phyloP scores from a whole-genome alignment of 2,113 vertebrate genomes.

The Cynocephalus volans region DNA sequence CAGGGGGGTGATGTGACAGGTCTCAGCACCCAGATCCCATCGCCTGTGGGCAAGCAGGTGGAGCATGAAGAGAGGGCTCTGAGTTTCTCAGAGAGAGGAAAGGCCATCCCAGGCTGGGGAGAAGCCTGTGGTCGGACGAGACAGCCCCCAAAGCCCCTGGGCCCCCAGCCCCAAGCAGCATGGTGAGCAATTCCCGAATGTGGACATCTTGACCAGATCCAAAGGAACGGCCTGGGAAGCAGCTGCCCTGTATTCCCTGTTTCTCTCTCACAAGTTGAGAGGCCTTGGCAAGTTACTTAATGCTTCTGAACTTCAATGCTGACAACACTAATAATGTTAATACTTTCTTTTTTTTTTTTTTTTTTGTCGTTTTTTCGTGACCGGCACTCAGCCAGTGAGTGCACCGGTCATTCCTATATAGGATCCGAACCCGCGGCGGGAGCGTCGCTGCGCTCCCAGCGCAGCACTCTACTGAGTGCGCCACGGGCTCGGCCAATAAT shows the following conservation, averaged over 20 bases:
- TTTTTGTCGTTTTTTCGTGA: too few species aligned
- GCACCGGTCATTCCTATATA: too few species aligned
- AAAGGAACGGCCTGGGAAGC: background rate
- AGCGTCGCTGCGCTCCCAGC: too few species aligned
- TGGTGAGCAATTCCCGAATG: fast-evolving
- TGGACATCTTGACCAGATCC: background rate
- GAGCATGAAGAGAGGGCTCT: background rate
- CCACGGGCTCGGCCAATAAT: too few species aligned
- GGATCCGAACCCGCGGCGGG: too few species aligned
- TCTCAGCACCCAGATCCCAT: background rate
- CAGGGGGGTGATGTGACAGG: fast-evolving
- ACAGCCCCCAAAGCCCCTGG: background rate
- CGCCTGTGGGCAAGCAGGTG: too few species aligned
- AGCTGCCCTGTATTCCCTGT: fast-evolving
- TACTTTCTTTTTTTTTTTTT: too few species aligned
- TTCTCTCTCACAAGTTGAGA: background rate
- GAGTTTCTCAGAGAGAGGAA: background rate
- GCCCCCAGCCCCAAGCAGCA: background rate
- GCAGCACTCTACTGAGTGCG: too few species aligned
- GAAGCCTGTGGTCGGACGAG: background rate
- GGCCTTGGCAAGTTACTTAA: background rate
- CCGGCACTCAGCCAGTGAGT: too few species aligned
- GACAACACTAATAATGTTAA: background rate
- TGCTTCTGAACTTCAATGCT: background rate
- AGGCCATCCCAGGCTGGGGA: background rate